Base-by-base conservation (phyloP, 2,888 invertebrate species). In the Trichacis sp. region DNA sequence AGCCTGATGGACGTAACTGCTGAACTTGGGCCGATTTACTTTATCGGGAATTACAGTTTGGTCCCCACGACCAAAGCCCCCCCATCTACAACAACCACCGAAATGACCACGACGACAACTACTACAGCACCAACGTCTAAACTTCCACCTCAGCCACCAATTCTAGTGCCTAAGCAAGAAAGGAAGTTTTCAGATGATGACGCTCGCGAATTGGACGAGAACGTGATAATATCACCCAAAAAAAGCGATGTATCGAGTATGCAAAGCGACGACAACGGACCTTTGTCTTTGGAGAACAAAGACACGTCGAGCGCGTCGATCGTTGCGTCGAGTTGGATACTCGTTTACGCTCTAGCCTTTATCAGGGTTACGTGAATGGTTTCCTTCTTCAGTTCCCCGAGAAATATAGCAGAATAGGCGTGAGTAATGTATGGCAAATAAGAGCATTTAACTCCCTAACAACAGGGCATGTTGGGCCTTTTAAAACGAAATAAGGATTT, bases 61-160 rank as follows among this genome's bases (percentile, higher is more conserved):
- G 92, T 94, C 15, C 94, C 95, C 1, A 93, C 93, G 9, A 94
- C 92, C 0, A 89, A 90, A 0, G 88, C 91, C 0, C 87, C 88
- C 0, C 87, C 88, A 1, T 86, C 87, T 0, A 87, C 87, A 0
- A 86, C 87, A 0, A 73, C 80, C 0, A 85, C 85, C 0, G 86
- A 86, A 1, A 85, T 86, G 1, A 85, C 86, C 1, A 85, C 86
- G 1, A 84, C 85, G 0, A 83, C 84, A 0, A 84, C 84, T 0
- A 87, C 20, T 42, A 6, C 57, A 8, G 43, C 51, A 11, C 33
- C 57, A 11, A 65, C 68, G 33, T 52, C 57, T 8, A 65, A 67
- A 29, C 59, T 64, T 1, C 64, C 40, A 5, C 66, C 62, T 1
- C 64, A 64, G 46, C 67, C 62, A 9, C 62, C 68, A 2, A 68